phyloP scores from a whole-genome alignment of 2,797 vertebrate genomes.

The Poecilia picta region DNA sequence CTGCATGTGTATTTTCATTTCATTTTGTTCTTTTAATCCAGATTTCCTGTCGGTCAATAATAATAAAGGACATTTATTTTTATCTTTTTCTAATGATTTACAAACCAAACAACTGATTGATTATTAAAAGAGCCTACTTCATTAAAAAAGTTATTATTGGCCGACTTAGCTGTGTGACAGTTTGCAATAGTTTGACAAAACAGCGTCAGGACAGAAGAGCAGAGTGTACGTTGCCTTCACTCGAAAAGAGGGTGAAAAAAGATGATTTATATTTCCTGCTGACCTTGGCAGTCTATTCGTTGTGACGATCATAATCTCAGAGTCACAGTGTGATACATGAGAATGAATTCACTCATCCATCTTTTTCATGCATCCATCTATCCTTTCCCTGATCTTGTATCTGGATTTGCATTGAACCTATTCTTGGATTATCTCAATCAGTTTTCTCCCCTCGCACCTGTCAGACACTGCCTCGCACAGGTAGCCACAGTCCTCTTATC shows the following conservation, averaged over 20 bases:
- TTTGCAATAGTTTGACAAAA: slow-evolving; percentile 10
- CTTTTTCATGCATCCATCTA: slow-evolving; percentile 86
- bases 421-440: slow-evolving; percentile 90
- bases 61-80: background rate
- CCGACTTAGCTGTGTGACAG: background rate
- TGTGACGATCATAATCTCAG: slow-evolving; percentile 85
- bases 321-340: slow-evolving; percentile 87
- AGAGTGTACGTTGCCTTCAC: slow-evolving; percentile 43
- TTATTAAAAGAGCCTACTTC: background rate
- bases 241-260: slow-evolving; percentile 28
- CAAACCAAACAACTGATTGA: background rate
- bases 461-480: slow-evolving; percentile 86
- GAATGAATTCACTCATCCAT: slow-evolving; percentile 86
- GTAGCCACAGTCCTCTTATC: slow-evolving; percentile 87
- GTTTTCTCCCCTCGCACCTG: slow-evolving; percentile 87
- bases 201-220: slow-evolving; percentile 22
- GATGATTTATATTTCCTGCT: slow-evolving; percentile 79
- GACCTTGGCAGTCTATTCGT: slow-evolving; percentile 81
- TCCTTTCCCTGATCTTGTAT: slow-evolving; percentile 87
- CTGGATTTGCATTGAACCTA: slow-evolving; percentile 90
- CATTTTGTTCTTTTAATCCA: background rate
- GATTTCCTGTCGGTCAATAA: background rate
- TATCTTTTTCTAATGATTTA: background rate
- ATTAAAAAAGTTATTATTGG: background rate
- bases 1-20: background rate